phyloP scores from a whole-genome alignment of 2,797 vertebrate species.

The Psittacula derbiana region DNA sequence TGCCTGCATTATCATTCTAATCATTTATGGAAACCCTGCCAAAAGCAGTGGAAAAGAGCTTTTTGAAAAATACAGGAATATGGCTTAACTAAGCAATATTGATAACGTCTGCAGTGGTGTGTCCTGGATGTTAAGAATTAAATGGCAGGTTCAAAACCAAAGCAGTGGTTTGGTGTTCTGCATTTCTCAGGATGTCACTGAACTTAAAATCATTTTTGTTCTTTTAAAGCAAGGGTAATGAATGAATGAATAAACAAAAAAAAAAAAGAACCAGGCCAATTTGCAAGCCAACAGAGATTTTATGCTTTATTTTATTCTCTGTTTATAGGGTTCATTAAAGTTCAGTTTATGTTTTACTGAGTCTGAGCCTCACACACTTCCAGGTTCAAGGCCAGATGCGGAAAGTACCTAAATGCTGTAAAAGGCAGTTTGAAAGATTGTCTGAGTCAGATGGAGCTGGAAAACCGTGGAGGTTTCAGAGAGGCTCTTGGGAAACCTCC shows the following conservation, averaged over 20 bases:
- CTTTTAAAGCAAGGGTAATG: not conserved
- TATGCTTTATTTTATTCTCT: conserved; percentile 48
- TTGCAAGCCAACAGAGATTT: conserved; percentile 9
- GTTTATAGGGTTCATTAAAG: conserved; percentile 51
- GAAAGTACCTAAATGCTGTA: conserved; percentile 62
- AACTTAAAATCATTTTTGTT: conserved; percentile 20
- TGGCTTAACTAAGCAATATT: not conserved
- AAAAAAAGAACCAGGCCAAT: not conserved
- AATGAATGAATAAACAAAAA: conserved; percentile 29
- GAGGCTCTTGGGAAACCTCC: conserved; percentile 34
- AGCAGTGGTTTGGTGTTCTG: not conserved
- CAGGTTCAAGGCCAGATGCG: conserved; percentile 43
- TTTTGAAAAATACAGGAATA: not conserved
- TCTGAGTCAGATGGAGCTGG: not conserved
- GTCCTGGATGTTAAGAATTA: not conserved
- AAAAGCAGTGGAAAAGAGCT: not conserved
- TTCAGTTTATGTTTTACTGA: conserved; percentile 57
- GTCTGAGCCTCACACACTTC: conserved; percentile 21
- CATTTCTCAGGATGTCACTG: conserved; percentile 17
- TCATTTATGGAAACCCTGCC: not conserved
- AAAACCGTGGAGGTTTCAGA: conserved; percentile 21
- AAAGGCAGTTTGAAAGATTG: conserved; percentile 22
- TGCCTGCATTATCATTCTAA: not conserved
- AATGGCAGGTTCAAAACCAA: not conserved
- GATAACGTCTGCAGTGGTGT: not conserved